Conservation (phyloP, 2,888 invertebrate genomes). For the Ceramica pisi region DNA sequence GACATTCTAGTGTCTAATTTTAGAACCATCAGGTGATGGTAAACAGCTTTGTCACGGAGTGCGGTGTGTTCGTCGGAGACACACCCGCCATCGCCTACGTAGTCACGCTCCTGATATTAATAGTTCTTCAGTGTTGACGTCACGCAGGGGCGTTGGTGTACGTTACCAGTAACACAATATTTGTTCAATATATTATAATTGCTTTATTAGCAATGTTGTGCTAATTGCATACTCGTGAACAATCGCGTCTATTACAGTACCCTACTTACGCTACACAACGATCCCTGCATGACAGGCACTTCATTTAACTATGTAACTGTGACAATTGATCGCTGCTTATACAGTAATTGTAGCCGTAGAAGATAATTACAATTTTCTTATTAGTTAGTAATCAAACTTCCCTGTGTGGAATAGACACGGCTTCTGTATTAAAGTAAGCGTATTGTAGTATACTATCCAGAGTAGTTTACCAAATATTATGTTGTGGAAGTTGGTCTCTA, state of each 20-base stretch:
- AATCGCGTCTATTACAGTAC: constrained; percentile 27
- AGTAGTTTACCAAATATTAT: neutral
- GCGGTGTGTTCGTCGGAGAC: constrained; percentile 78
- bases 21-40: constrained; percentile 78
- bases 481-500: neutral
- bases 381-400: neutral
- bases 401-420: neutral
- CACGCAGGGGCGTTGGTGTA: constrained; percentile 59
- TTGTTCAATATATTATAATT: constrained; percentile 60
- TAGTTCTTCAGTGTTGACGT: constrained; percentile 71
- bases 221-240: constrained; percentile 55
- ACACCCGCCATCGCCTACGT: constrained; percentile 82
- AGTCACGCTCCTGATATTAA: constrained; percentile 71
- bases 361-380: neutral
- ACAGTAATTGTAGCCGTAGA: neutral
- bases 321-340: constrained; percentile 2
- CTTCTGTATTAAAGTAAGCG: neutral
- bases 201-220: constrained; percentile 56
- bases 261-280: constrained; percentile 8
- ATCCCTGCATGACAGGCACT: constrained; percentile 21
- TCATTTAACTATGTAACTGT: constrained; percentile 4
- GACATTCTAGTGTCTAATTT: constrained; percentile 68
- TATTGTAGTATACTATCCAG: neutral
- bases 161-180: constrained; percentile 53
- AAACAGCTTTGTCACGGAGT: constrained; percentile 61